Conservation (phyloP, 2,797 vertebrate genomes). For the Sebastes aleutianus region DNA sequence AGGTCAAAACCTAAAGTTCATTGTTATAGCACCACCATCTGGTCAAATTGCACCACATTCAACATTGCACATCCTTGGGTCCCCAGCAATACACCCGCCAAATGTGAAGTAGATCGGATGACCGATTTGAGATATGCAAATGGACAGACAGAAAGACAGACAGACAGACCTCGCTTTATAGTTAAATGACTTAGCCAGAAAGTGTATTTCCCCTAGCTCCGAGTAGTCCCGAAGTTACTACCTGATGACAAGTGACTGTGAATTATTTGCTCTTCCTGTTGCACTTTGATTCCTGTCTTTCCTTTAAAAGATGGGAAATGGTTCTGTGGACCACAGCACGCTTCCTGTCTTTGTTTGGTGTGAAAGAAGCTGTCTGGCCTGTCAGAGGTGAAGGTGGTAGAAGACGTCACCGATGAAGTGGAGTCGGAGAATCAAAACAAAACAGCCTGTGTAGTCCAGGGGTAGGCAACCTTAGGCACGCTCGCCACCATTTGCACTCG, state of each 20-base stretch:
- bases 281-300: background rate
- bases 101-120: too few relatives aligned
- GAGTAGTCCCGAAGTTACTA: background rate
- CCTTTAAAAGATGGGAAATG: background rate
- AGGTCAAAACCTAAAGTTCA: too few relatives aligned
- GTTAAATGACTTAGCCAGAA: background rate
- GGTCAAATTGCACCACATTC: too few relatives aligned
- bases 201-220: background rate
- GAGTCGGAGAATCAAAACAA: background rate
- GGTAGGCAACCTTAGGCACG: background rate
- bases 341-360: constrained; percentile 30
- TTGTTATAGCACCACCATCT: too few relatives aligned
- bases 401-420: background rate
- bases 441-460: background rate
- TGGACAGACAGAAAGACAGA: too few relatives aligned
- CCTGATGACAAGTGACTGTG: constrained; percentile 7
- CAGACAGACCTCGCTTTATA: too few relatives aligned
- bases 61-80: too few relatives aligned
- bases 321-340: background rate
- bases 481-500: too few relatives aligned
- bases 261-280: constrained; percentile 24
- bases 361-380: background rate
- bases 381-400: background rate
- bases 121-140: rapidly evolving
- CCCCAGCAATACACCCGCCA: too few relatives aligned